phyloP scores from a whole-genome alignment of 1,140 invertebrate genomes.

The Bilobella aurantiaca region DNA sequence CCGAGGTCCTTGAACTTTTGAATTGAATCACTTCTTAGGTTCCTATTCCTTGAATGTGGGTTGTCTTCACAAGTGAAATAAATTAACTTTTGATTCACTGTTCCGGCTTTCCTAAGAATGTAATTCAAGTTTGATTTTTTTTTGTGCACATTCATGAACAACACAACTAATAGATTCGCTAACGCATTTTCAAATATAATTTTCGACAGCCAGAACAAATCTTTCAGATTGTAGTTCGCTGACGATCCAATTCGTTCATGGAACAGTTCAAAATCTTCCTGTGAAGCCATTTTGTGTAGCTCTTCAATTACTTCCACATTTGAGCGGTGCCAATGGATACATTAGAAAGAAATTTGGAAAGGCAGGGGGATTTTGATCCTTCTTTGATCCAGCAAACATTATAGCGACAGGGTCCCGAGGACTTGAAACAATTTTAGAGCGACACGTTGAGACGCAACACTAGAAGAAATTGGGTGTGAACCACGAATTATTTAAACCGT shows the following conservation, averaged over 20 bases:
- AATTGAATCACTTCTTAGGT: background rate
- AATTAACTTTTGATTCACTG: conserved; percentile 9
- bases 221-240: conserved; percentile 5
- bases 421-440: background rate
- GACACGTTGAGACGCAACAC: background rate
- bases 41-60: background rate
- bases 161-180: background rate
- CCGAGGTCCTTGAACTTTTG: conserved; percentile 15
- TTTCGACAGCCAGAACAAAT: conserved; percentile 14
- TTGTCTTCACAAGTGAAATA: conserved; percentile 15
- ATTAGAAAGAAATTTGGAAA: background rate
- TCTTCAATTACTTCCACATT: background rate
- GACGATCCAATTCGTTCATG: conserved; percentile 7
- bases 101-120: conserved; percentile 9
- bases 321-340: background rate
- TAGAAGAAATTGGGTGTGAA: background rate
- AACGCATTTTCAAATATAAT: conserved; percentile 13
- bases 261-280: conserved; percentile 7
- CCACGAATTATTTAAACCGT: background rate
- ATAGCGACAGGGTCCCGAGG: background rate
- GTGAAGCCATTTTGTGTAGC: background rate
- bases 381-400: background rate
- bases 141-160: background rate
- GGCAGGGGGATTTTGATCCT: background rate
- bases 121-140: background rate